Evolutionary conservation across 2,113 vertebrate species (phyloP).

Genomic region (Erythrocebus patas): DNA sequence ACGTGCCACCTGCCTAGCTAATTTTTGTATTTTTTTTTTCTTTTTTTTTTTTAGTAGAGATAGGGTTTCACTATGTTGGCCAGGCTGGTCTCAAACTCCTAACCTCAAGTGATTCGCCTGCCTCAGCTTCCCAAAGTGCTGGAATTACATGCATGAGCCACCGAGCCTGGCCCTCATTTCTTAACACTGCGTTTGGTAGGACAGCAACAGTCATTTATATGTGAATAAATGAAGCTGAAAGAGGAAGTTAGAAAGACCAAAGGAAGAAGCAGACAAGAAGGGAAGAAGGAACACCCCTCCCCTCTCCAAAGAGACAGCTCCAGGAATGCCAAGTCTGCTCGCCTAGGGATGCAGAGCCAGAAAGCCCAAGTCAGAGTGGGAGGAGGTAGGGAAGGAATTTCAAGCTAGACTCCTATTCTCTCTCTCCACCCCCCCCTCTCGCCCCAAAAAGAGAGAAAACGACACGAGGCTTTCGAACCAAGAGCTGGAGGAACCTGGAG

Average conservation of each 20-base stretch:
- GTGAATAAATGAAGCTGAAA: neutral
- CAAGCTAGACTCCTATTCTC: neutral
- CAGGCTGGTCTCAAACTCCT: no score
- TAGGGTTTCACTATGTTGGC: no score
- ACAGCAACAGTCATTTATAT: neutral
- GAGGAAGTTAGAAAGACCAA: neutral
- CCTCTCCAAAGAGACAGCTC: neutral
- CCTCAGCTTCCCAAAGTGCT: neutral
- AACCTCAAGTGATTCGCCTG: no score
- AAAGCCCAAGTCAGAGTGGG: neutral
- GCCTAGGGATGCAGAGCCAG: no score
- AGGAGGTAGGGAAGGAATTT: neutral
- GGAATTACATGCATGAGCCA: neutral
- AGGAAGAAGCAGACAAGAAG: neutral
- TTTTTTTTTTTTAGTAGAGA: no score
- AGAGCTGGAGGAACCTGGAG: neutral
- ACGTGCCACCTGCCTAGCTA: no score
- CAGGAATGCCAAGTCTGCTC: neutral
- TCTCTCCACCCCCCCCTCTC: neutral
- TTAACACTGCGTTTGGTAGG: neutral
- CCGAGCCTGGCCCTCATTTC: neutral
- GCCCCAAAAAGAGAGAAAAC: neutral
- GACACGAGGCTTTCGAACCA: slow-evolving; percentile 26
- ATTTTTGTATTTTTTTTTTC: no score
- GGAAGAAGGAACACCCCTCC: neutral